Evolutionary conservation across 37 sponge, comb jelly and placozoan genomes (phyloP).

Genomic region (Beroe forskalii): DNA sequence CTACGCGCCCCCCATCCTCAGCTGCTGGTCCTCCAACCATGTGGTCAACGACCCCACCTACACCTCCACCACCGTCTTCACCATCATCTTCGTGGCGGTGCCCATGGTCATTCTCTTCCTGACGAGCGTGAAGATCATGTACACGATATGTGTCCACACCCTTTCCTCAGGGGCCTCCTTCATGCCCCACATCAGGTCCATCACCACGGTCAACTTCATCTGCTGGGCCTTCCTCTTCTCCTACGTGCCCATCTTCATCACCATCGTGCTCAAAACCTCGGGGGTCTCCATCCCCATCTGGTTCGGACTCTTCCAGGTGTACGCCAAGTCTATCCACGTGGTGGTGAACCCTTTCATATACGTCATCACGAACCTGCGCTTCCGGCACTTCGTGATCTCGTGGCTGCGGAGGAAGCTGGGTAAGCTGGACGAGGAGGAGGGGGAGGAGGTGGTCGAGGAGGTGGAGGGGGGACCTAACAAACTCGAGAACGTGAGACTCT

Average conservation of each 20-base stretch:
- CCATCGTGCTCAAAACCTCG: conserved; percentile 25
- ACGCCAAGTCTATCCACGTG: conserved; percentile 48
- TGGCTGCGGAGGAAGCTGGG: background rate
- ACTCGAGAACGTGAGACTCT: conserved; percentile 3
- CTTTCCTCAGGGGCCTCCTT: background rate
- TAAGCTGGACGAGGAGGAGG: background rate
- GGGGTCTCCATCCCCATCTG: background rate
- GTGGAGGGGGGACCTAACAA: background rate
- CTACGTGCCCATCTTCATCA: conserved; percentile 29
- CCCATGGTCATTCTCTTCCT: conserved; percentile 53
- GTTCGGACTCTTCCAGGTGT: conserved; percentile 54
- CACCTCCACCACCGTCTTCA: conserved; percentile 41
- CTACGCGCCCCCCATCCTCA: conserved; percentile 6
- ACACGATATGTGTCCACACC: conserved; percentile 7
- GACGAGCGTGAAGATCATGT: conserved; percentile 41
- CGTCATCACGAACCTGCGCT: conserved; percentile 25
- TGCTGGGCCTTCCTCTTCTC: conserved; percentile 59
- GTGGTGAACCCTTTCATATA: conserved; percentile 61
- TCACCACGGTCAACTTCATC: conserved; percentile 55
- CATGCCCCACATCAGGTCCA: conserved; percentile 60
- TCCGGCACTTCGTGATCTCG: background rate
- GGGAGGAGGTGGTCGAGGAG: background rate
- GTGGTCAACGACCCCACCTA: background rate
- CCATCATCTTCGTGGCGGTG: conserved; percentile 21
- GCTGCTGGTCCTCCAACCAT: conserved; percentile 43